phyloP scores from a whole-genome alignment of 2,113 vertebrate species.

The Gadus macrocephalus region DNA sequence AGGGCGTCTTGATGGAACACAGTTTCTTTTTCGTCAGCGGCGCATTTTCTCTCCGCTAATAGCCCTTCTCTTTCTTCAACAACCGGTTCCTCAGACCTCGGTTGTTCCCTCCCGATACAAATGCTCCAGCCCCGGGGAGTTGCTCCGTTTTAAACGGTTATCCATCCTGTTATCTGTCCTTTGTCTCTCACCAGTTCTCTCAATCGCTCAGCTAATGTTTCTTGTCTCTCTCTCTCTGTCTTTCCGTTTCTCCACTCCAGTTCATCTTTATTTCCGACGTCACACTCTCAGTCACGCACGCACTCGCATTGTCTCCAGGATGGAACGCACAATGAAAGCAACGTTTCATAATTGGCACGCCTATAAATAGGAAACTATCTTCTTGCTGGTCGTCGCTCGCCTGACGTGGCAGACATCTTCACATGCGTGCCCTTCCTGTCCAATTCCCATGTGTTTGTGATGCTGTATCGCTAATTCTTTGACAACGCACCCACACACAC shows the following conservation, averaged over 20 bases:
- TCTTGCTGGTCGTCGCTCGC: not conserved
- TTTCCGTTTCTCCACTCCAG: slow-evolving; percentile 8
- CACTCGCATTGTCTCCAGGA: not conserved
- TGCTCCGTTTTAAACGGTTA: slow-evolving; percentile 50
- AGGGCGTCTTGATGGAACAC: slow-evolving; percentile 11
- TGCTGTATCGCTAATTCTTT: too few species aligned
- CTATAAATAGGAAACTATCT: not conserved
- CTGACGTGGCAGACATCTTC: not conserved
- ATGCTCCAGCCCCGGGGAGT: slow-evolving; percentile 51
- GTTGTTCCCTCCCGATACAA: slow-evolving; percentile 47
- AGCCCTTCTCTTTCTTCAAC: slow-evolving; percentile 53
- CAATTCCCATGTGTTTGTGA: too few species aligned
- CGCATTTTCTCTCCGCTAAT: slow-evolving; percentile 42
- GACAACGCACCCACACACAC: too few species aligned
- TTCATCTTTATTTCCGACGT: slow-evolving; percentile 41
- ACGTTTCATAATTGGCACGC: not conserved
- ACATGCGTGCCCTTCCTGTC: not conserved
- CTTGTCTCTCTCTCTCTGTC: slow-evolving; percentile 15
- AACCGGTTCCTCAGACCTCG: slow-evolving; percentile 43
- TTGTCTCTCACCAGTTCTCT: slow-evolving; percentile 10
- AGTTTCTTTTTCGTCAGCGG: slow-evolving; percentile 39
- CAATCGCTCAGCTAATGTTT: not conserved
- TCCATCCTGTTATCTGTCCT: not conserved
- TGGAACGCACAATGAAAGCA: too few species aligned
- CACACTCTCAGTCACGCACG: slow-evolving; percentile 36